Percentiles rank a stretch among this genome's conserved stretches.
phyloP scores from a whole-genome alignment of 2,113 vertebrate species.

The Candoia aspera region DNA sequence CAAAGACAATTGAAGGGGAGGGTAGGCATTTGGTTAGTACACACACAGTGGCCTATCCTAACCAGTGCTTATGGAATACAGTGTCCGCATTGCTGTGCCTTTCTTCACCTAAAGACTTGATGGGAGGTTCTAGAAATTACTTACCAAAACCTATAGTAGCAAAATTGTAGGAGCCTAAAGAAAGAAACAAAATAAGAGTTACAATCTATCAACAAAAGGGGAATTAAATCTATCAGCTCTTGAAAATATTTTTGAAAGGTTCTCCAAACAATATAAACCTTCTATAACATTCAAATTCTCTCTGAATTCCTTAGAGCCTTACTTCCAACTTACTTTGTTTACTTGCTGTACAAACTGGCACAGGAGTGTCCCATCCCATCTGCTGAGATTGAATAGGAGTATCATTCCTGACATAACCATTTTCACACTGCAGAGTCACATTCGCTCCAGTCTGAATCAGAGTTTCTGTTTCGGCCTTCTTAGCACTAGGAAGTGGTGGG shows the following conservation, averaged over 20 bases:
- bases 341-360: slow-evolving; percentile 49
- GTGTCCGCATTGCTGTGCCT: background rate
- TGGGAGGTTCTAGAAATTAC: background rate
- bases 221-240: background rate
- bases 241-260: background rate
- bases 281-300: background rate
- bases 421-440: slow-evolving; percentile 49
- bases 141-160: slow-evolving; percentile 12
- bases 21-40: background rate
- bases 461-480: background rate
- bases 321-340: slow-evolving; percentile 9
- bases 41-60: background rate
- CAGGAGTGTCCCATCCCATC: slow-evolving; percentile 37
- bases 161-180: background rate
- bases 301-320: background rate
- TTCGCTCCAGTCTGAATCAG: slow-evolving; percentile 37
- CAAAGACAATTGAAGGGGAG: background rate
- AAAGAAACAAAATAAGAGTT: background rate
- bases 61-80: background rate
- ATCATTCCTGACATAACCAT: slow-evolving; percentile 47
- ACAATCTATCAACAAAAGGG: too few relatives aligned
- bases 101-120: background rate
- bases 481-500: background rate
- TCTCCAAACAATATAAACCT: background rate
- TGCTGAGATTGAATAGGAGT: slow-evolving; percentile 48